Evolutionary conservation across 2,888 invertebrate species (phyloP).

Genomic region (Noctua janthina): DNA sequence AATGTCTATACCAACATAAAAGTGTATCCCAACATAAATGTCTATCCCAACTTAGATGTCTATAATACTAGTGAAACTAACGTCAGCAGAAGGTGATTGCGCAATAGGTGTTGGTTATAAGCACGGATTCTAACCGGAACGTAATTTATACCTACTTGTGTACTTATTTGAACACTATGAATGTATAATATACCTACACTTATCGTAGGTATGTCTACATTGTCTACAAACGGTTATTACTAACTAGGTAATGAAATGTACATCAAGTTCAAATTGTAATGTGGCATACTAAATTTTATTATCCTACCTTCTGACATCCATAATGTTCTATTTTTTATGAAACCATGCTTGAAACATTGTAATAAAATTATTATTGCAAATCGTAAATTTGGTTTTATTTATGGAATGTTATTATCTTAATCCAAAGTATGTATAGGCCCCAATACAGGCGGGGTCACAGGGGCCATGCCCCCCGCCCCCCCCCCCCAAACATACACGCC

Average conservation of each 20-base stretch:
- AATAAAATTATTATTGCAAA: slow-evolving; percentile 25
- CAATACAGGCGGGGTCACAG: too few relatives aligned
- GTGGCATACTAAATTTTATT: slow-evolving; percentile 13
- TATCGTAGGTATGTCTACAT: not conserved
- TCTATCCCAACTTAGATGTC: slow-evolving; percentile 7
- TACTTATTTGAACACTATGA: not conserved
- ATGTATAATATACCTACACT: not conserved
- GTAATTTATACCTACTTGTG: not conserved
- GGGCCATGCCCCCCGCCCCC: too few relatives aligned
- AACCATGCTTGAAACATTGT: slow-evolving; percentile 32
- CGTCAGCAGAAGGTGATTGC: slow-evolving; percentile 3
- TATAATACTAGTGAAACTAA: slow-evolving; percentile 8
- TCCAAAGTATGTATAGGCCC: too few relatives aligned
- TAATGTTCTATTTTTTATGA: slow-evolving; percentile 4
- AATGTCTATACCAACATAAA: slow-evolving; percentile 1
- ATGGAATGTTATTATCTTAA: too few relatives aligned
- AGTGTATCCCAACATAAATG: not conserved
- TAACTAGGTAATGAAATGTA: too few relatives aligned
- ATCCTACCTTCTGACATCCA: not conserved
- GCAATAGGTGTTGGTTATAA: slow-evolving; percentile 3
- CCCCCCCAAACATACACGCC: too few relatives aligned
- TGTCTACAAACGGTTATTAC: too few relatives aligned
- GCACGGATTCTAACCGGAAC: slow-evolving; percentile 17
- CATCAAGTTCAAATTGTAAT: not conserved
- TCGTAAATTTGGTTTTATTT: not conserved